phyloP scores from a whole-genome alignment of 1,140 invertebrate species.

The Metaphire vulgaris region DNA sequence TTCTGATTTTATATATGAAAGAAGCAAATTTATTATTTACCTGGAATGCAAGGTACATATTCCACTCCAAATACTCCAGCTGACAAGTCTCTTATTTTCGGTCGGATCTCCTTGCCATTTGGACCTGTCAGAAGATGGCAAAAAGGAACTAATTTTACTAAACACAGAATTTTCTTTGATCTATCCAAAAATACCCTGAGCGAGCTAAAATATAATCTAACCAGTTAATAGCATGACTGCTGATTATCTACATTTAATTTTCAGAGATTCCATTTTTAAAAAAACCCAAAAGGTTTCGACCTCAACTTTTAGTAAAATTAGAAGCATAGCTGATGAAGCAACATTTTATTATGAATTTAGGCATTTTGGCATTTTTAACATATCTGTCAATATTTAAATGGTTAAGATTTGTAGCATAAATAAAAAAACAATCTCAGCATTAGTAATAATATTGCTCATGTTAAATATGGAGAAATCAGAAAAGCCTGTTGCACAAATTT shows the following conservation, averaged over 20 bases:
- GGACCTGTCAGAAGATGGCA: constrained; percentile 60
- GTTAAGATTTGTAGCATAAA: too few relatives aligned
- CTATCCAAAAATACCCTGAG: not conserved
- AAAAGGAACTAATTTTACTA: not conserved
- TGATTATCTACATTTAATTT: constrained; percentile 1
- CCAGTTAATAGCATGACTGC: too few relatives aligned
- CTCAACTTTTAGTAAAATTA: too few relatives aligned
- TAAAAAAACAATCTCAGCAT: too few relatives aligned
- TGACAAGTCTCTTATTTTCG: constrained; percentile 72
- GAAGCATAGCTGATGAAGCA: too few relatives aligned
- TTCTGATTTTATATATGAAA: too few relatives aligned
- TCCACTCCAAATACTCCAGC: constrained; percentile 69
- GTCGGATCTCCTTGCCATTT: constrained; percentile 75
- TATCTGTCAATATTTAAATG: too few relatives aligned
- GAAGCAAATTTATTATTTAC: constrained; percentile 10
- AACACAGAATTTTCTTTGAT: not conserved
- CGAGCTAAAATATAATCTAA: not conserved
- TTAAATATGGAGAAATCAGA: too few relatives aligned
- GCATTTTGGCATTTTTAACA: too few relatives aligned
- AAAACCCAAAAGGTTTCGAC: not conserved
- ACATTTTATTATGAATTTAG: too few relatives aligned
- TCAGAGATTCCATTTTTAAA: not conserved
- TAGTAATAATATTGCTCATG: too few relatives aligned
- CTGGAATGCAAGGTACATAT: constrained; percentile 62
- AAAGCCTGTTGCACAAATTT: not conserved